Percentiles rank a stretch among this genome's conserved stretches.
Conservation (phyloP, 2,113 vertebrate genomes). For the Datnioides undecimradiatus region DNA sequence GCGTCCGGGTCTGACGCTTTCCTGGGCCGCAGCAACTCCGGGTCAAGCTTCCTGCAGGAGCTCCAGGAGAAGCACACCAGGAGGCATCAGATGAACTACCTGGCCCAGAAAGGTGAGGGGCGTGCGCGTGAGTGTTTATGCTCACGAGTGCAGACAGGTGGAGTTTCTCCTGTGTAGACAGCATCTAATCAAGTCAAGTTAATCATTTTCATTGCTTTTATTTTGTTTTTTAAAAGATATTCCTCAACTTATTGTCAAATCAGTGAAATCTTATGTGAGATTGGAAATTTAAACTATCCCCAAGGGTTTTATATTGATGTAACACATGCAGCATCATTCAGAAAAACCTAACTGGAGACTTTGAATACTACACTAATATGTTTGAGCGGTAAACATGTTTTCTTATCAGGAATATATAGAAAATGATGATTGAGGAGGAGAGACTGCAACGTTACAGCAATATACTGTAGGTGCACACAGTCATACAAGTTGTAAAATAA, state of each 20-base stretch:
- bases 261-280: too few relatives aligned
- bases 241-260: too few relatives aligned
- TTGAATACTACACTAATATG: too few relatives aligned
- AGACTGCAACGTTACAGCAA: not conserved
- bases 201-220: too few relatives aligned
- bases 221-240: too few relatives aligned
- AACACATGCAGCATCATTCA: not conserved
- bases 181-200: not conserved
- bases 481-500: too few relatives aligned
- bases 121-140: not conserved
- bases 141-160: not conserved
- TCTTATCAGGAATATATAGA: not conserved
- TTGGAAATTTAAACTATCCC: not conserved
- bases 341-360: not conserved
- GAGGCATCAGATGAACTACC: slow-evolving; percentile 88
- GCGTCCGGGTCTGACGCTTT: slow-evolving; percentile 90
- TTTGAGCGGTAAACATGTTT: not conserved
- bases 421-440: not conserved
- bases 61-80: slow-evolving; percentile 88
- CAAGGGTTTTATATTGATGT: not conserved
- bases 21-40: slow-evolving; percentile 84
- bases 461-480: not conserved
- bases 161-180: not conserved
- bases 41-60: slow-evolving; percentile 87
- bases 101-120: slow-evolving; percentile 91